Evolutionary conservation across 2,113 vertebrate genomes (phyloP).

Genomic region (Psittacula cyanocephala): DNA sequence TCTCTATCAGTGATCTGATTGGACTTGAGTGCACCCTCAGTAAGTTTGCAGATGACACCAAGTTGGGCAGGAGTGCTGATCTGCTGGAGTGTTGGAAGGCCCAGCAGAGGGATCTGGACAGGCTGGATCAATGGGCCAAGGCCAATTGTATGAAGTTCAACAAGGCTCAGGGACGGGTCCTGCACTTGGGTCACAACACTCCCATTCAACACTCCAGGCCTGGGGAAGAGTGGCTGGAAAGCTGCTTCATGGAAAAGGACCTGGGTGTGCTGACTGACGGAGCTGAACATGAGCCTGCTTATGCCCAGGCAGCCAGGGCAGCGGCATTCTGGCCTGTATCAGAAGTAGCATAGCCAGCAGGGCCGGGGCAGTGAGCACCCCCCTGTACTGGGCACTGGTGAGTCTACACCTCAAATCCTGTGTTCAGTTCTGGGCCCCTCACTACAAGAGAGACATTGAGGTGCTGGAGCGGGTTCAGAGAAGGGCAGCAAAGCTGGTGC

Average conservation of each 20-base stretch:
- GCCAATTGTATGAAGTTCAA: neutral
- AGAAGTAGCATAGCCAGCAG: neutral
- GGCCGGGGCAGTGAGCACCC: fast-evolving
- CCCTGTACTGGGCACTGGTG: too few species aligned
- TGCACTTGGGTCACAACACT: neutral
- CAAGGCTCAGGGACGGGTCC: neutral
- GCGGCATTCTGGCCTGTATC: neutral
- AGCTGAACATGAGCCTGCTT: neutral
- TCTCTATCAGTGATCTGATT: neutral
- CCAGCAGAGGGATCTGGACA: neutral
- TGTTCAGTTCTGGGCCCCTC: neutral
- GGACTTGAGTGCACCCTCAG: fast-evolving
- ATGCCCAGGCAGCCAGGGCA: neutral
- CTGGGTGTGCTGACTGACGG: fast-evolving
- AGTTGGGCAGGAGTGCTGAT: neutral
- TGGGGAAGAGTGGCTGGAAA: neutral
- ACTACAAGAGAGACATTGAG: neutral
- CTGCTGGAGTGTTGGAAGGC: neutral
- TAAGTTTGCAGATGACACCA: neutral
- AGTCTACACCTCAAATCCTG: fast-evolving
- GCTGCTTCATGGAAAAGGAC: neutral
- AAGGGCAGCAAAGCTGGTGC: neutral
- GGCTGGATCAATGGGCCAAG: fast-evolving
- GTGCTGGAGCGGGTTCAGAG: neutral
- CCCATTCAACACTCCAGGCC: neutral